Conservation (phyloP, 2,888 invertebrate species). For the Hypsopygia costalis region DNA sequence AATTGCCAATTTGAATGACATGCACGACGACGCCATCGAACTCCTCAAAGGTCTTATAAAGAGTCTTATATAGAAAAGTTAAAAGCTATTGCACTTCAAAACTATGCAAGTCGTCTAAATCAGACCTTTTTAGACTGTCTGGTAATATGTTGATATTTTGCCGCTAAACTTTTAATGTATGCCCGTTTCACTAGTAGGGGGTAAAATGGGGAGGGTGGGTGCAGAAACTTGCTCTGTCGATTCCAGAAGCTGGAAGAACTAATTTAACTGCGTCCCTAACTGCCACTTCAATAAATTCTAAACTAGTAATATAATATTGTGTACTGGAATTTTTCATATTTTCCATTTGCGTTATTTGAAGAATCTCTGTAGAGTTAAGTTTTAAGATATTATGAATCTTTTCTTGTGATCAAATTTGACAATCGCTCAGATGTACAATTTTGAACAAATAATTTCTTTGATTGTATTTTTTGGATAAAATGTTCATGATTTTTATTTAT, state of each 20-base stretch:
- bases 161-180: conserved; percentile 74
- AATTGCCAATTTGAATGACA: too few relatives aligned
- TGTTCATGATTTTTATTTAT: too few relatives aligned
- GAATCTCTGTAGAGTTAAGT: not conserved
- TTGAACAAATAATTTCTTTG: too few relatives aligned
- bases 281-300: conserved; percentile 70
- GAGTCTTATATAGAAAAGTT: too few relatives aligned
- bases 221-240: conserved; percentile 66
- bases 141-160: conserved; percentile 58
- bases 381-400: not conserved
- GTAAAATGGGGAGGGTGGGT: conserved; percentile 26
- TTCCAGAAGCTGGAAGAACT: conserved; percentile 72
- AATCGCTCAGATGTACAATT: not conserved
- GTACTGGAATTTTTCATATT: conserved; percentile 13
- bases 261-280: conserved; percentile 74
- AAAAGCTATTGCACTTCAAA: too few relatives aligned
- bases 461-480: not conserved
- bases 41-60: too few relatives aligned
- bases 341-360: conserved; percentile 2
- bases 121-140: conserved; percentile 31
- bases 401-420: not conserved
- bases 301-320: conserved; percentile 36
- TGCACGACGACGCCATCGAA: too few relatives aligned
- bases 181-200: conserved; percentile 55
- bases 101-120: conserved; percentile 10